Evolutionary conservation across 2,797 vertebrate genomes (phyloP), one percentile per base, ranked within the genome.

Genomic region (Mormyrops attenuatus): DNA sequence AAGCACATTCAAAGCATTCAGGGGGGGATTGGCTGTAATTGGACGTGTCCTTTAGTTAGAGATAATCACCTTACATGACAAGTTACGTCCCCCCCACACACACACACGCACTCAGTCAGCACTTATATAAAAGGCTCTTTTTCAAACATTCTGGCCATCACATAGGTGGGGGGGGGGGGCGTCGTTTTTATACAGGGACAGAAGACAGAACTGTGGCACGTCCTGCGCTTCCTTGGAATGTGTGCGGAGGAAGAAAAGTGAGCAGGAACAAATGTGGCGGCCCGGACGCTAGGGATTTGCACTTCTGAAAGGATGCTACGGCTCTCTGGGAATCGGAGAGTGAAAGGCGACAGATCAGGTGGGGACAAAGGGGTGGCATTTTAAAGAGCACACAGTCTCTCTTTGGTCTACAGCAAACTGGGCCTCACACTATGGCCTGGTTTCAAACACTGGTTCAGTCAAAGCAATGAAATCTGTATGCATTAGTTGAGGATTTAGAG

Each of bases 1-100:
- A 50, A 85, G n/a, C 15, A 50, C 9, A 50, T 13, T 84, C 17
- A 22, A 20, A 82, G 77, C 17, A 80, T 20, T 80, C 26, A 9
- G 66, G 6, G 44, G 17, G 3, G 34, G 20, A 26, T 17, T 49
- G 44, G n/a, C n/a, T 85, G 44, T 50, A 50, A 85, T 85, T 85
- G 80, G 82, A 85, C 20, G 3, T 85, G 82, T 26, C 82, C 82
- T 85, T 85, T 26, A 85, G 82, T 85, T 50, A 85, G 2, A 85
- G 82, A 50, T 26, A 85, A 50, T 85, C 82, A 26, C 41, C 41
- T n/a, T 85, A 50, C n/a, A n/a, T 49, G 8, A 85, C 47, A 85
- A 50, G 82, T 26, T 50, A 22, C 55, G 1, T 17, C 53, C 55
- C 55, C 55, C 52, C 13, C 15, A 7, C 38, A n/a, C n/a, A 20